Evolutionary conservation across 2,888 invertebrate genomes (phyloP).

Genomic region (Trachelus iudaicus): DNA sequence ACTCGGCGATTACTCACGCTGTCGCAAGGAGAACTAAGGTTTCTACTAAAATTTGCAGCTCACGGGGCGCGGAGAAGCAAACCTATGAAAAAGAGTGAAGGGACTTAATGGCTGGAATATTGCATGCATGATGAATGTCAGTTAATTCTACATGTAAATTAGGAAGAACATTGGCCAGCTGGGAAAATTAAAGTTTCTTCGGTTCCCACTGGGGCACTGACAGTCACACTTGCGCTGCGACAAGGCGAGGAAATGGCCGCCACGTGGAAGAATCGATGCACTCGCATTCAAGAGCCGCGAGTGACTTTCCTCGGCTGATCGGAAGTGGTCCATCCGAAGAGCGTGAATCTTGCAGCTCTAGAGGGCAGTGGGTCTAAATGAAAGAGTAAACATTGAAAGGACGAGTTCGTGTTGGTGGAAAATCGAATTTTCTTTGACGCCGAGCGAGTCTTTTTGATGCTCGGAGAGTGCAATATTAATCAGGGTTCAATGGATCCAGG

Average conservation of each 20-base stretch:
- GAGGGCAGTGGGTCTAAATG: background rate
- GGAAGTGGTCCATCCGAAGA: background rate
- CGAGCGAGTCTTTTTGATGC: background rate
- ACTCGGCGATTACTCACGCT: constrained; percentile 35
- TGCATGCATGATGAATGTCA: constrained; percentile 35
- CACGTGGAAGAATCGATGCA: background rate
- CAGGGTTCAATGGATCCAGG: constrained; percentile 2
- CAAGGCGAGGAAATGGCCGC: too few species aligned
- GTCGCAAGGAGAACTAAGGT: constrained; percentile 30
- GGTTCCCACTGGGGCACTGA: too few species aligned
- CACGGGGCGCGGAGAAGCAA: constrained; percentile 17
- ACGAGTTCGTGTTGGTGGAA: background rate
- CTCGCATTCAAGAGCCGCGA: background rate
- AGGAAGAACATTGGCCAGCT: background rate
- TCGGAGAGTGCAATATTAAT: constrained; percentile 6
- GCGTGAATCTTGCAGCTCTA: background rate
- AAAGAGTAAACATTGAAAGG: background rate
- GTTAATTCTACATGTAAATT: constrained; percentile 40
- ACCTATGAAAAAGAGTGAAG: constrained; percentile 9
- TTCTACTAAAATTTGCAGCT: constrained; percentile 35
- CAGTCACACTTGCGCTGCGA: background rate
- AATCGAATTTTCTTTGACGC: background rate
- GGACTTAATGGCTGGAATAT: constrained; percentile 37
- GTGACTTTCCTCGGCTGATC: background rate
- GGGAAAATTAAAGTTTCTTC: background rate